These are phyloP conservation scores for Eilema depressum DNA, from an alignment of 2,888 invertebrate genomes.

Conservation along the genomic window DNA sequence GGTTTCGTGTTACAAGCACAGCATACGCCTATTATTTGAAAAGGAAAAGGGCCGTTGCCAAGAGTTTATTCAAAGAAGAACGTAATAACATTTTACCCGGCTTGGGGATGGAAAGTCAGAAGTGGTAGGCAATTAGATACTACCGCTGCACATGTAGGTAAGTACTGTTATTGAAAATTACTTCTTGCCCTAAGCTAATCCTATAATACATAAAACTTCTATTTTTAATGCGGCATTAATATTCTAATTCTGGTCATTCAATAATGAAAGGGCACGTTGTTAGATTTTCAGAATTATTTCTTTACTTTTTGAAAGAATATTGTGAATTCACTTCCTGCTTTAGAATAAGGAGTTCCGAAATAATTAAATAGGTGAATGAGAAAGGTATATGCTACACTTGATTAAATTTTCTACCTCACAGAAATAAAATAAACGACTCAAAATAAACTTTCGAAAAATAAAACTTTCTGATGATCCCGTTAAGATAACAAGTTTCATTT, in stretches of 20 bases:
- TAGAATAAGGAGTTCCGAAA: too few relatives aligned
- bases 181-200: too few relatives aligned
- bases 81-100: not conserved
- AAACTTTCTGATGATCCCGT: slow-evolving; percentile 49
- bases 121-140: not conserved
- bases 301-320: too few relatives aligned
- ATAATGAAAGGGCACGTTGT: not conserved
- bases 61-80: not conserved
- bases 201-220: too few relatives aligned
- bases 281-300: too few relatives aligned
- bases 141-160: not conserved
- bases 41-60: too few relatives aligned
- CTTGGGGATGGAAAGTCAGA: not conserved
- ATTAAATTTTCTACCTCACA: slow-evolving; percentile 27
- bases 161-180: too few relatives aligned
- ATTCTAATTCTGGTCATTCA: too few relatives aligned
- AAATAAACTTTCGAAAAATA: slow-evolving; percentile 41
- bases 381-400: not conserved
- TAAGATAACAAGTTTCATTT: slow-evolving; percentile 45
- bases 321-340: too few relatives aligned
- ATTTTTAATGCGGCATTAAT: too few relatives aligned
- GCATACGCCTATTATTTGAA: not conserved
- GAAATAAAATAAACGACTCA: slow-evolving; percentile 38
- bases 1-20: not conserved
- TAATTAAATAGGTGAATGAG: too few relatives aligned